phyloP scores from a whole-genome alignment of 2,888 invertebrate genomes.

The Yponomeuta sedellus region DNA sequence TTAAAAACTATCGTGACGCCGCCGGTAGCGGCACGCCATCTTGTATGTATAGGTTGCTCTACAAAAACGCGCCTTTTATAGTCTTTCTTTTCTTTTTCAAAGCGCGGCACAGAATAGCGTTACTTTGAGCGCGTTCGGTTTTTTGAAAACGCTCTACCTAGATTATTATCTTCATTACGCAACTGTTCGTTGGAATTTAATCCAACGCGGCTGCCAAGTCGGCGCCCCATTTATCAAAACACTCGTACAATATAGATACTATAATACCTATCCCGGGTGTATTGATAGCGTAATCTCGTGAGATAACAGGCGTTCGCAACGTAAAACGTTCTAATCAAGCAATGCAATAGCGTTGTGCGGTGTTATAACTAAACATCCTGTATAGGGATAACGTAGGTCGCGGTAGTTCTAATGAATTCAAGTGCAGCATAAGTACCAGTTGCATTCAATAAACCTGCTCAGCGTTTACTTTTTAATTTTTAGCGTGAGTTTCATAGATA shows the following conservation, averaged over 20 bases:
- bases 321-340: neutral
- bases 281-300: neutral
- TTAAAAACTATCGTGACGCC: constrained; percentile 75
- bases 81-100: constrained; percentile 13
- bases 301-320: neutral
- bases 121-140: neutral
- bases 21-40: constrained; percentile 62
- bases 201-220: neutral
- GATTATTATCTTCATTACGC: neutral
- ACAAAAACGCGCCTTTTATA: constrained; percentile 23
- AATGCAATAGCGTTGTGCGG: neutral
- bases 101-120: neutral
- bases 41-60: constrained; percentile 51
- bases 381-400: neutral
- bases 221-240: constrained; percentile 5
- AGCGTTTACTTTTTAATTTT: constrained; percentile 9
- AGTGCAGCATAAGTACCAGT: constrained; percentile 4
- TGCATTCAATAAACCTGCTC: neutral
- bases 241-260: neutral
- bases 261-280: neutral
- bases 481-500: too few species aligned
- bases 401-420: neutral
- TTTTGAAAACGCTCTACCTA: neutral
- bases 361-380: neutral
- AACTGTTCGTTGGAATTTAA: constrained; percentile 5